Evolutionary conservation across 2,113 vertebrate genomes (phyloP).

Genomic region (Papio anubis): DNA sequence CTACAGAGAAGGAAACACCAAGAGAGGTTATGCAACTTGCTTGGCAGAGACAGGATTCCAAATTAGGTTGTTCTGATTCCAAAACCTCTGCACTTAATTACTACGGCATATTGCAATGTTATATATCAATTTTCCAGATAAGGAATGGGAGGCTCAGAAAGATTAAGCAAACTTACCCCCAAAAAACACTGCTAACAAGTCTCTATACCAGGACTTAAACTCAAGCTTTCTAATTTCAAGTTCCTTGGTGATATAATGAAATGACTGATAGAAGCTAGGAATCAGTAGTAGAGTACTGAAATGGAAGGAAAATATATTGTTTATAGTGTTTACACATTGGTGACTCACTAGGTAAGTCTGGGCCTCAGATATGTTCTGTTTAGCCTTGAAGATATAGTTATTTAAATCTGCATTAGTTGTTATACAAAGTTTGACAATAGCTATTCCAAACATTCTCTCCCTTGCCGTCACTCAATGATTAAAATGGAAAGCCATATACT

Average conservation of each 20-base stretch:
- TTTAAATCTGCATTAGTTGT: constrained; percentile 27
- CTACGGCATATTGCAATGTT: not conserved
- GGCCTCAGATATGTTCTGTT: not conserved
- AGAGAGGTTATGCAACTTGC: not conserved
- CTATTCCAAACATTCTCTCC: constrained; percentile 32
- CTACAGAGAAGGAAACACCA: constrained; percentile 13
- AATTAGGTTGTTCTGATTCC: not conserved
- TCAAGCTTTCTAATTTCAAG: constrained; percentile 39
- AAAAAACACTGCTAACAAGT: not conserved
- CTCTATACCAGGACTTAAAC: constrained; percentile 32
- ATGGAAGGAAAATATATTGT: not conserved
- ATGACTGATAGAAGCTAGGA: constrained; percentile 2
- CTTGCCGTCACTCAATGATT: constrained; percentile 12
- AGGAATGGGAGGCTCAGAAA: not conserved
- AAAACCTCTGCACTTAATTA: not conserved
- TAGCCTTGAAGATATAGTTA: constrained; percentile 17
- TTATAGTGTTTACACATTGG: not conserved
- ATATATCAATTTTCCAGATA: constrained; percentile 1
- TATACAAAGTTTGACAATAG: not conserved
- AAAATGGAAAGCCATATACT: constrained; percentile 5
- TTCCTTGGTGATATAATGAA: constrained; percentile 12
- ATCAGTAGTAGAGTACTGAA: not conserved
- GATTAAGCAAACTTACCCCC: not conserved
- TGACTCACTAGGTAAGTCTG: not conserved
- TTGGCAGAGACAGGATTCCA: constrained; percentile 20